A percentile compares a stretch with the other conserved stretches of the same genome.
phyloP scores from a whole-genome alignment of 2,888 invertebrate species.

The Resseliella maxima region DNA sequence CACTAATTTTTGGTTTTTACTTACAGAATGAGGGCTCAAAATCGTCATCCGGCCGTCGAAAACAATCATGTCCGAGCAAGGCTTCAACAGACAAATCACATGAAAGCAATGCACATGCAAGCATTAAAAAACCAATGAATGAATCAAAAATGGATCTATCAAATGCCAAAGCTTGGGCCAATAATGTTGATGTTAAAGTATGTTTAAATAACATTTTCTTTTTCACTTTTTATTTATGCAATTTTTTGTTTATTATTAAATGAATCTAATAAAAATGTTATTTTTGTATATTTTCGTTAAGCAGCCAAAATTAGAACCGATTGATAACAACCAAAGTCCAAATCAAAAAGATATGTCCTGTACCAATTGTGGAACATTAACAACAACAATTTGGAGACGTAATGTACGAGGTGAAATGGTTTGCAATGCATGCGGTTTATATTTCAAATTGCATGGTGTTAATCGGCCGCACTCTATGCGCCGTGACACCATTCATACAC shows the following conservation, averaged over 20 bases:
- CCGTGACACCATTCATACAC: slow-evolving; percentile 94
- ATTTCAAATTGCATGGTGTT: slow-evolving; percentile 95
- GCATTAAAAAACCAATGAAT: slow-evolving; percentile 57
- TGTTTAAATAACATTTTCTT: not conserved
- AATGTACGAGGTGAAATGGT: slow-evolving; percentile 98
- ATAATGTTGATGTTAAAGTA: slow-evolving; percentile 54
- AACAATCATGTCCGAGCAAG: slow-evolving; percentile 84
- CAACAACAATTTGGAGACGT: slow-evolving; percentile 96
- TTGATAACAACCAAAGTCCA: slow-evolving; percentile 58
- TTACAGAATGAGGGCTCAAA: slow-evolving; percentile 61
- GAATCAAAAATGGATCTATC: slow-evolving; percentile 31
- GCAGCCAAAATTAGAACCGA: not conserved
- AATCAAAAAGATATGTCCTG: slow-evolving; percentile 81
- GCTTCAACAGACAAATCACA: slow-evolving; percentile 65
- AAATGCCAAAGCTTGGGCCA: slow-evolving; percentile 49
- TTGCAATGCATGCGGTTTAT: slow-evolving; percentile 98
- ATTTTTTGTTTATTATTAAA: too few species aligned
- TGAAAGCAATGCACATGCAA: slow-evolving; percentile 45
- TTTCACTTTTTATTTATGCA: too few species aligned
- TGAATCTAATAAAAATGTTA: not conserved
- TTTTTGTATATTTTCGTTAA: not conserved
- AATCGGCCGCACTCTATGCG: slow-evolving; percentile 95
- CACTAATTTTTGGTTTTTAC: not conserved
- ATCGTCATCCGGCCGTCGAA: slow-evolving; percentile 72
- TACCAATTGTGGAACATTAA: slow-evolving; percentile 96